Evolutionary conservation across 2,113 vertebrate genomes (phyloP).

Genomic region (Pituophis catenifer): DNA sequence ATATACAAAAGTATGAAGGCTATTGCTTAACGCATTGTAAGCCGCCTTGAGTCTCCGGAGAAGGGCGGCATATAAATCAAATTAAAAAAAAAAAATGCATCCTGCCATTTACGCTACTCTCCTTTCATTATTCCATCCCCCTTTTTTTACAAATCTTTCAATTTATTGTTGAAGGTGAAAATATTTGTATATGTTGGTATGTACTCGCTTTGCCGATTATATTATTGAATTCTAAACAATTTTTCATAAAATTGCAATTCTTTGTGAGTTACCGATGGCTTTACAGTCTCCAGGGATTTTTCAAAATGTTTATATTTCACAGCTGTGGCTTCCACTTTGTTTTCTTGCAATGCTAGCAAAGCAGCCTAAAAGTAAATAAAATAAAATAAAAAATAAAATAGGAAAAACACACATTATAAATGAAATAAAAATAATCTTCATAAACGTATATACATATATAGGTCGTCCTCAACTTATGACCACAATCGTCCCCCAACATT

Average conservation of each 20-base stretch:
- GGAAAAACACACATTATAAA: background rate
- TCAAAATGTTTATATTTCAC: slow-evolving; percentile 81
- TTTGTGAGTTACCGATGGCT: slow-evolving; percentile 77
- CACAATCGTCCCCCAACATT: too few relatives aligned
- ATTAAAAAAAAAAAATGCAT: background rate
- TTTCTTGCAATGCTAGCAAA: slow-evolving; percentile 82
- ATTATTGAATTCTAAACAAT: slow-evolving; percentile 51
- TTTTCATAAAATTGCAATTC: slow-evolving; percentile 80
- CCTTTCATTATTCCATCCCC: background rate
- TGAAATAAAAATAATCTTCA: background rate
- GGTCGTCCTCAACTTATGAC: background rate
- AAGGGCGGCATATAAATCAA: too few relatives aligned
- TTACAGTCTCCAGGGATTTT: slow-evolving; percentile 71
- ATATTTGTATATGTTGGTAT: background rate
- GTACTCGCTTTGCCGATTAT: slow-evolving; percentile 19
- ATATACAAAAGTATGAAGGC: too few relatives aligned
- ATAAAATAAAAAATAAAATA: too few relatives aligned
- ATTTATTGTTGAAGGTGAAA: background rate
- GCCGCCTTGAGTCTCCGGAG: too few relatives aligned
- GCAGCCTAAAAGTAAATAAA: slow-evolving; percentile 78
- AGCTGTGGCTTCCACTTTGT: slow-evolving; percentile 75
- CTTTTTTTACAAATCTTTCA: background rate
- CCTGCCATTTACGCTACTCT: background rate
- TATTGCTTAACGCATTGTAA: too few relatives aligned
- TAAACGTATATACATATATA: background rate